Base-by-base conservation (phyloP, 2,888 invertebrate genomes). In the Drosophila putrida region DNA sequence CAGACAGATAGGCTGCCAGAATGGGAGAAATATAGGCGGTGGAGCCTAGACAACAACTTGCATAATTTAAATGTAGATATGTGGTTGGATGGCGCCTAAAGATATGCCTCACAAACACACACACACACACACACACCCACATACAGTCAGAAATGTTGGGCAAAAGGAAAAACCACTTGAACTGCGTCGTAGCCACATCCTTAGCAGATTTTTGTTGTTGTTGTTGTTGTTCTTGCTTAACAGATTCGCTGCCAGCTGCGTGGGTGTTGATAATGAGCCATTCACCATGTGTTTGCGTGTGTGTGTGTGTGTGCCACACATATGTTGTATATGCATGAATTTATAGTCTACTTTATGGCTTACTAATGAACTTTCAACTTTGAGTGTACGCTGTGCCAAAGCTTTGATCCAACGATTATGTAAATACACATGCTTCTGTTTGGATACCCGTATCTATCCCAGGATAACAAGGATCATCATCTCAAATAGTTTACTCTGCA, bases 41-140 rank as follows among this genome's bases (percentile, higher is more conserved):
- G 54, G 50, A 57, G 64, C 78, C 70, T 74, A 77, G 78, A 80
- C 80, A 80, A 75, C 80, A 82, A 88, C 85, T 87, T 85, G 89
- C 89, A 89, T 85, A 85, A 85, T 85, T 85, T 85, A 85, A 85
- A 85, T 87, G 85, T 85, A 77, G 82, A 89, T 89, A 81, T 87
- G 89, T 79, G 89, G 87, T 84, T 77, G 75, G 82, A 87, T 88
- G 89, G 82, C 87, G 84, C 82, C 89, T 77, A 79, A 77, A 84
- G 83, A 85, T 88, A 82, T 85, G 75, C 75, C 58, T 51, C 55
- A n/a, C 44, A 36, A 39, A 46, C 39, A 49, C n/a, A 27, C 33
- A 28, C 39, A 38, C 51, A 60, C 15, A 54, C 5, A 20, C 1
- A 55, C 8, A 28, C 28, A 28, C 6, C 8, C 28, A 28, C 28